A percentile compares a stretch with the other conserved stretches of the same genome.
These are phyloP conservation scores for Caracal caracal DNA, from an alignment of 2,113 vertebrate species.

Conservation along the genomic window DNA sequence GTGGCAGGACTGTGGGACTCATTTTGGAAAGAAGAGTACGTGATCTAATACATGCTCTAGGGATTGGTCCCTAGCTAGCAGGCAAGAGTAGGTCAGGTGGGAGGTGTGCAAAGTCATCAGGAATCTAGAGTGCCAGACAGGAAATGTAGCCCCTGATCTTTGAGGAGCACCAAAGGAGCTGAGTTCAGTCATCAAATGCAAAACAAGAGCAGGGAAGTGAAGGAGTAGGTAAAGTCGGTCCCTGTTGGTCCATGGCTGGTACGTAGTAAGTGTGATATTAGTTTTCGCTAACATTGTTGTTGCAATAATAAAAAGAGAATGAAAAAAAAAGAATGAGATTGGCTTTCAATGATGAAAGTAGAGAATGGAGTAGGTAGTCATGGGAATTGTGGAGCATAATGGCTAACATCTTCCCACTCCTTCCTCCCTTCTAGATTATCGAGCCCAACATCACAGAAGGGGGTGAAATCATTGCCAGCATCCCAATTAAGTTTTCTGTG, in stretches of 20 bases:
- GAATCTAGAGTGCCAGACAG: not conserved
- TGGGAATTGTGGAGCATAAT: not conserved
- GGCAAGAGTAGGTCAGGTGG: too few species aligned
- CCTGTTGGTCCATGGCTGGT: not conserved
- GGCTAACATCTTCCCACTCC: not conserved
- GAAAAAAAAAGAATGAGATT: not conserved
- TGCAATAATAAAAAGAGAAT: not conserved
- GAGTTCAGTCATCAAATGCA: not conserved
- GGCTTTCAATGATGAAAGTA: not conserved
- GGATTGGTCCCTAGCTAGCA: not conserved
- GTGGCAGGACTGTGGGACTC: not conserved
- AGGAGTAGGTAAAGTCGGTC: not conserved
- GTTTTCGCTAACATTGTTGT: not conserved
- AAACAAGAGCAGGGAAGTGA: not conserved
- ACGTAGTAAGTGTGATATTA: not conserved
- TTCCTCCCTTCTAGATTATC: conserved; percentile 87
- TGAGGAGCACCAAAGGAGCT: not conserved
- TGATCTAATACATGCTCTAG: not conserved
- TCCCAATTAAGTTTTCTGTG: conserved; percentile 88
- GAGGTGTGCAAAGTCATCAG: not conserved
- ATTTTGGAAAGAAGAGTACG: not conserved
- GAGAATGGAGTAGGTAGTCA: not conserved
- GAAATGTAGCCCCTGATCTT: not conserved
- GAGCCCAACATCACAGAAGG: conserved; percentile 86
- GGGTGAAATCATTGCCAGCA: conserved; percentile 85